These are phyloP conservation scores for Cyanocitta stelleri DNA, from an alignment of 2,113 vertebrate species.

Conservation along the genomic window DNA sequence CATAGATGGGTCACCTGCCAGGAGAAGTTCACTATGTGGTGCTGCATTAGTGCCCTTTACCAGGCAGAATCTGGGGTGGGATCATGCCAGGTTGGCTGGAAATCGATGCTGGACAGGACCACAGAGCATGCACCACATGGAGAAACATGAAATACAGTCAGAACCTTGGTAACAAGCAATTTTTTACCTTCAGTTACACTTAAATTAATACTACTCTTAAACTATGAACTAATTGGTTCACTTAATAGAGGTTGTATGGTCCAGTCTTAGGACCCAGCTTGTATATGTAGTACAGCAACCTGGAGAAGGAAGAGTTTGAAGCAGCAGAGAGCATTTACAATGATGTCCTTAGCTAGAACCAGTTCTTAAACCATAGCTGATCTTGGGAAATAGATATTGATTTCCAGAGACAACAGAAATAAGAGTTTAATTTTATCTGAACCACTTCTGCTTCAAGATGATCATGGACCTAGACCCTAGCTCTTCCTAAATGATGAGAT, in stretches of 20 bases:
- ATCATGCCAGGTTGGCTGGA: background rate
- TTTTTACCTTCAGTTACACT: background rate
- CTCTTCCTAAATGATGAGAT: background rate
- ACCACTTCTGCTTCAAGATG: background rate
- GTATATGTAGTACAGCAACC: background rate
- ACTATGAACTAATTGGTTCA: background rate
- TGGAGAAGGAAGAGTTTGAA: background rate
- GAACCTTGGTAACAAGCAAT: background rate
- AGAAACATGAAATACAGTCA: background rate
- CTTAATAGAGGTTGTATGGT: background rate
- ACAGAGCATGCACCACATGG: background rate
- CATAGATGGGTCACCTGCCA: background rate
- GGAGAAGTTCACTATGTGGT: background rate
- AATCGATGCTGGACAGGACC: background rate
- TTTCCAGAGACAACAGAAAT: background rate
- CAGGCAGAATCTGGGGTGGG: background rate
- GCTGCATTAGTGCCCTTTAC: background rate
- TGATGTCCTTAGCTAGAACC: background rate
- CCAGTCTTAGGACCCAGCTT: background rate
- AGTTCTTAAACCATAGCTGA: background rate
- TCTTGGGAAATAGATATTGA: background rate
- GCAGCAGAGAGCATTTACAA: accelerated
- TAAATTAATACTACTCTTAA: background rate
- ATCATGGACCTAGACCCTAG: background rate
- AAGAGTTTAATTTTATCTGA: background rate